Conservation (phyloP, 2,113 vertebrate species). For the Xiphorhynchus elegans region DNA sequence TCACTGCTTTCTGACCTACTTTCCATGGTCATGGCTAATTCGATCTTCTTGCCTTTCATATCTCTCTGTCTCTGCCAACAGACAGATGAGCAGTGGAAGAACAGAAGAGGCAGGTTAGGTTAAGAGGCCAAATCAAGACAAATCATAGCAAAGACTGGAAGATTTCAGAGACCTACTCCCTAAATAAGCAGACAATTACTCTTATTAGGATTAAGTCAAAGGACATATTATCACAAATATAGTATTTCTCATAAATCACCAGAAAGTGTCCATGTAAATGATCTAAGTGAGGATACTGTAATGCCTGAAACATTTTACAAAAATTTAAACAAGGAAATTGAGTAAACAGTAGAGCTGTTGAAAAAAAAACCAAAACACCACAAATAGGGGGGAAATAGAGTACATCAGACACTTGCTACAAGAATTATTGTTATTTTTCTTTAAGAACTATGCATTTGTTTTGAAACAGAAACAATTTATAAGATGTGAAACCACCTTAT, state of each 20-base stretch:
- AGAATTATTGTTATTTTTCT: background rate
- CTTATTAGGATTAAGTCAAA: background rate
- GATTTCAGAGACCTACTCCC: background rate
- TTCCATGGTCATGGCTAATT: constrained; percentile 62
- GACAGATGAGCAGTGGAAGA: constrained; percentile 56
- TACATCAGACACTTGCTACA: background rate
- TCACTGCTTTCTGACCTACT: constrained; percentile 61
- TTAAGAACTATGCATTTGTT: background rate
- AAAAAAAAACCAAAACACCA: background rate
- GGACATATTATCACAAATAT: background rate
- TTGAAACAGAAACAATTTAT: background rate
- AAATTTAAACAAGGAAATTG: background rate
- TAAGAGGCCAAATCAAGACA: constrained; percentile 25
- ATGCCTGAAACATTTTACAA: background rate
- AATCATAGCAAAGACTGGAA: background rate
- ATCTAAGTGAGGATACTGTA: background rate
- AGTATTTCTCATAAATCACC: background rate
- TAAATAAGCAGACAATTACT: background rate
- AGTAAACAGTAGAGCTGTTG: background rate
- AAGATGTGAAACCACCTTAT: background rate
- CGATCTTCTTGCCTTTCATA: constrained; percentile 58
- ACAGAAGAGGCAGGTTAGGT: constrained; percentile 38
- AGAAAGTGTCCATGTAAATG: background rate
- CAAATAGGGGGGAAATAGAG: background rate
- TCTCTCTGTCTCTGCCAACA: constrained; percentile 48